Base-by-base conservation (phyloP, 2,888 invertebrate species). In the Papilio protenor region DNA sequence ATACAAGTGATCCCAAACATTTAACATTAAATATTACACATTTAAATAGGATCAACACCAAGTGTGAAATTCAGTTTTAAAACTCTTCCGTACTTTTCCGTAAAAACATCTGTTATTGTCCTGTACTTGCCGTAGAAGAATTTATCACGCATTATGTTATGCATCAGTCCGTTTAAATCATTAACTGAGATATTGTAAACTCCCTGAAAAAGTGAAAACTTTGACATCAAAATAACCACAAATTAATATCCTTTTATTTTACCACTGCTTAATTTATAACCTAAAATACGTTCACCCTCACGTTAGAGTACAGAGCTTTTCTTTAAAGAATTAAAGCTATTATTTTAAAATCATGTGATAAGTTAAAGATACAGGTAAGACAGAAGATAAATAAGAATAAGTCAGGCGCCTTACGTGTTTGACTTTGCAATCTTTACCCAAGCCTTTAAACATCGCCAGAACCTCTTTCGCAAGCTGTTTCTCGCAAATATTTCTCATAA, bases 91-190 rank as follows among this genome's bases (percentile, higher is more conserved):
- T 40, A 76, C 23, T 76, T 78, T 11, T 76, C 73, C 18, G 76
- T 76, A 16, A 76, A 76, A 47, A 78, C 76, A 23, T 78, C 78
- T 2, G 73, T 78, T 6, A 76, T 52, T 12, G 73, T 69, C 23
- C 66, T 73, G 57, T 70, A 79, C 33, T 40, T 77, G n/a, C 79
- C 79, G 16, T 79, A 75, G 71, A 79, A 78, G 61, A 80, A 79
- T 79, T 79, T 77, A 49, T 77, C 59, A 14, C 73, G 66, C 18
- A 69, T 76, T 16, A 78, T 0, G 0, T n/a, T 23, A 59, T 78
- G 76, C 69, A 78, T 69, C 1, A 66, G 18, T 40, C 59, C 66
- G 33, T 78, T 77, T 69, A 79, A 79, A 75, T 80, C 78, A 59
- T 64, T 5, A 69, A 81, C 66, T 52, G 77, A 75, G 16, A 77